These are phyloP conservation scores for Hyposoter didymator DNA, from an alignment of 2,888 invertebrate species.

Conservation along the genomic window DNA sequence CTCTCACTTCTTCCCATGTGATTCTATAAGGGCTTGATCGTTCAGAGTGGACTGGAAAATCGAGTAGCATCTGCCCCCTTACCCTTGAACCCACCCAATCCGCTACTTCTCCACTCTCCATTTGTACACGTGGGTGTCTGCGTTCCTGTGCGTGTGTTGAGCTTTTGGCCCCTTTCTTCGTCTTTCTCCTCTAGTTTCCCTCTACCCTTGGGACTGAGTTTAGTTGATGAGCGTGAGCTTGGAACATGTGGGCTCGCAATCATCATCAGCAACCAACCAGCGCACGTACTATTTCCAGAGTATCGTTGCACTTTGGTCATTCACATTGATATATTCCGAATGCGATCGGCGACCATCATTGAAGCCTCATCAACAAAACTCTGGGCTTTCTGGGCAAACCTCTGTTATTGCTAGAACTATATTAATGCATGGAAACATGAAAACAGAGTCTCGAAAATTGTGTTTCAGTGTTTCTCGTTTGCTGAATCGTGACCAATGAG, in stretches of 20 bases:
- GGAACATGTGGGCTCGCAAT: constrained; percentile 81
- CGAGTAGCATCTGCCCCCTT: constrained; percentile 67
- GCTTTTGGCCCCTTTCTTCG: constrained; percentile 40
- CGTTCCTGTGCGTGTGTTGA: constrained; percentile 12
- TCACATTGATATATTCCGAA: constrained; percentile 47
- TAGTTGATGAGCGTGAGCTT: constrained; percentile 74
- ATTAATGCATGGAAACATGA: background rate
- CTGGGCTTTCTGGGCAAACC: background rate
- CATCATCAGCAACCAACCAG: constrained; percentile 73
- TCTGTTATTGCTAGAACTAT: background rate
- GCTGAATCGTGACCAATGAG: background rate
- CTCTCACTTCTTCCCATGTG: background rate
- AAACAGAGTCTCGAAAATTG: no score
- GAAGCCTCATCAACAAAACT: constrained; percentile 11
- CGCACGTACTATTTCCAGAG: constrained; percentile 35
- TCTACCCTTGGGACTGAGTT: constrained; percentile 67
- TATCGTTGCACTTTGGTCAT: constrained; percentile 45
- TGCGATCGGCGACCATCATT: constrained; percentile 43
- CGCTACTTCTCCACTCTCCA: constrained; percentile 3
- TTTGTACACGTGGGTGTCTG: background rate
- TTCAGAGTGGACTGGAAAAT: constrained; percentile 77
- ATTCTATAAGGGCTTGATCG: constrained; percentile 65
- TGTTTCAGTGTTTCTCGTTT: no score
- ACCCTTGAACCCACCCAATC: constrained; percentile 41
- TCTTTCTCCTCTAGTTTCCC: constrained; percentile 46